Conservation (phyloP, 2,113 vertebrate species). For the Narcine bancroftii region DNA sequence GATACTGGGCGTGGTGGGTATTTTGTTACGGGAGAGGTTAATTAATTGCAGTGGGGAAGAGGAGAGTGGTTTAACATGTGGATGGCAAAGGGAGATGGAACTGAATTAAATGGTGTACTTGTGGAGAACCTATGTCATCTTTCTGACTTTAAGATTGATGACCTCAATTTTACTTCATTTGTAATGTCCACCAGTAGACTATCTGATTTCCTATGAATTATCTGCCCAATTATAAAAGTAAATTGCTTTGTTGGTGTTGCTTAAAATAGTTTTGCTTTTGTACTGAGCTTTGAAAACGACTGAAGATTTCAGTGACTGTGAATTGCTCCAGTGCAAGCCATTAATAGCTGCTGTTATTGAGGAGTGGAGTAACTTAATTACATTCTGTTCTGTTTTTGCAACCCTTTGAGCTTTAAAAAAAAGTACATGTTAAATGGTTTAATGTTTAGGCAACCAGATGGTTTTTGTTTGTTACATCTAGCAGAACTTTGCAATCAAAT, state of each 20-base stretch:
- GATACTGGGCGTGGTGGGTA: too few species aligned
- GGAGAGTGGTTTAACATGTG: too few species aligned
- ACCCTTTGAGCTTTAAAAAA: not conserved
- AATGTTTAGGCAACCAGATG: not conserved
- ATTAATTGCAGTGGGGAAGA: not conserved
- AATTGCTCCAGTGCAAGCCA: not conserved
- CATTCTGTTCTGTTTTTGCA: not conserved
- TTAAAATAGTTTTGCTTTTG: not conserved
- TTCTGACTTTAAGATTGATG: too few species aligned
- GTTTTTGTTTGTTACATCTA: not conserved
- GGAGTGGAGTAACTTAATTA: not conserved
- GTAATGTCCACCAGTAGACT: not conserved
- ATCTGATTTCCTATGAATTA: not conserved
- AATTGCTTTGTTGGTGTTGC: not conserved
- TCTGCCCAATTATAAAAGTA: not conserved
- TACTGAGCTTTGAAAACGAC: not conserved
- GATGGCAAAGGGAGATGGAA: too few species aligned
- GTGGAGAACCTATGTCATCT: too few species aligned
- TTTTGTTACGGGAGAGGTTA: too few species aligned
- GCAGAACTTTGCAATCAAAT: not conserved
- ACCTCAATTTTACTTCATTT: not conserved
- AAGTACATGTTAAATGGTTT: not conserved
- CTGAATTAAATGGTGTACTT: too few species aligned
- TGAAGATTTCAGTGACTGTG: not conserved
- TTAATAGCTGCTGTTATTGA: not conserved